Evolutionary conservation across 2,888 invertebrate genomes (phyloP).

Genomic region (Ditula angustiorana): DNA sequence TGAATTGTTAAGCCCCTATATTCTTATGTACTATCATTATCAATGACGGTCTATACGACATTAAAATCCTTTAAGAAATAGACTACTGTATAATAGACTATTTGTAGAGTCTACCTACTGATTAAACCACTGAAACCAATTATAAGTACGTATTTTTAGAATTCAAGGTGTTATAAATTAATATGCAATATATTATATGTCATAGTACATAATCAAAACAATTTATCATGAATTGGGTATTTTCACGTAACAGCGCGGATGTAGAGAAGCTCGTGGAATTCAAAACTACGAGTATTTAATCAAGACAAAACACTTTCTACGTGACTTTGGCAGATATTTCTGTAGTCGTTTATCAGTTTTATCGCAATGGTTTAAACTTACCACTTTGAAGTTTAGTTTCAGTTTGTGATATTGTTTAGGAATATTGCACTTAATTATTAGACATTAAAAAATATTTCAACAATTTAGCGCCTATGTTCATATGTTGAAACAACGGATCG

Average conservation of each 20-base stretch:
- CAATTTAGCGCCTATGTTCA: no score
- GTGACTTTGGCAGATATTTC: conserved; percentile 19
- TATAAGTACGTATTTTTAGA: no score
- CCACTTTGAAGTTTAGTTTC: background rate
- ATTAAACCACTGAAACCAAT: no score
- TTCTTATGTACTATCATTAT: no score
- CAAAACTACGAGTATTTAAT: conserved; percentile 32
- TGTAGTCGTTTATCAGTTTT: conserved; percentile 4
- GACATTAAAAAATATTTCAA: no score
- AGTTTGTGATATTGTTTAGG: background rate
- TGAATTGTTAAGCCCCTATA: conserved; percentile 1
- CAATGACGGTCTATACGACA: no score
- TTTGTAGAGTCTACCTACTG: no score
- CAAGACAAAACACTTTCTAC: conserved; percentile 31
- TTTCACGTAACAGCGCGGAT: conserved; percentile 35
- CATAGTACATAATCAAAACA: background rate
- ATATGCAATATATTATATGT: background rate
- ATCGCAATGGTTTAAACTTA: background rate
- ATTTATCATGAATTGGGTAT: conserved; percentile 11
- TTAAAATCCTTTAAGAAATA: no score
- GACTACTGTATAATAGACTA: no score
- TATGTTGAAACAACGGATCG: no score
- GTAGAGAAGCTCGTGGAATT: conserved; percentile 31
- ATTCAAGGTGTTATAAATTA: background rate
- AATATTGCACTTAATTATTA: background rate